Percentiles rank a stretch among this genome's conserved stretches.
Evolutionary conservation across 2,113 vertebrate species (phyloP).

Genomic region (Passer montanus): DNA sequence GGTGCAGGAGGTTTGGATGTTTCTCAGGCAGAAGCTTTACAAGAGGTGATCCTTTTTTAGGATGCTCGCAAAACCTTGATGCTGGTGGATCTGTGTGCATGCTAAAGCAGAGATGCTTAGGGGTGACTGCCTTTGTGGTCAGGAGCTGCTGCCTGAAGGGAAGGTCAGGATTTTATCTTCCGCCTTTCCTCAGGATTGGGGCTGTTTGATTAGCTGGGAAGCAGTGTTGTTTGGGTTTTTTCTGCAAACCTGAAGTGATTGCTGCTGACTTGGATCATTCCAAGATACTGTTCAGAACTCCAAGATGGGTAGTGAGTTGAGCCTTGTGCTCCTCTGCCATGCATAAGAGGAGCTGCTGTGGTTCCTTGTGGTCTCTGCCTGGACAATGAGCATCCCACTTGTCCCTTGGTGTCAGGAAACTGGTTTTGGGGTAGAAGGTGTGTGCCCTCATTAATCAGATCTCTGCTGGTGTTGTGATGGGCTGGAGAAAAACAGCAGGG

Average conservation of each 20-base stretch:
- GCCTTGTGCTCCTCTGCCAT: rapidly evolving
- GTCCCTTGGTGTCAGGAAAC: not conserved
- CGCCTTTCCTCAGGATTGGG: not conserved
- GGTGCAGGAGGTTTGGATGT: not conserved
- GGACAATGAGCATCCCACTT: rapidly evolving
- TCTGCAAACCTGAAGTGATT: not conserved
- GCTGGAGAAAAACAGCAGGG: not conserved
- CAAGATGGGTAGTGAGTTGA: not conserved
- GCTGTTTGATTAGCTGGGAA: not conserved
- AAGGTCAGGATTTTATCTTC: not conserved
- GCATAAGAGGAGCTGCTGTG: not conserved
- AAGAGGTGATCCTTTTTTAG: not conserved
- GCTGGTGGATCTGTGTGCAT: rapidly evolving
- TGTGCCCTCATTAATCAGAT: not conserved
- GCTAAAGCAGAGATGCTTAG: not conserved
- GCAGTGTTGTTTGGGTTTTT: not conserved
- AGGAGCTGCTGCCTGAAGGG: not conserved
- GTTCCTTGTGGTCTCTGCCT: not conserved
- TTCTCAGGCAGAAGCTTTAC: not conserved
- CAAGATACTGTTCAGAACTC: not conserved
- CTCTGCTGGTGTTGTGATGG: no score
- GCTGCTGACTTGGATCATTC: not conserved
- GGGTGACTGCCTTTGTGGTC: not conserved
- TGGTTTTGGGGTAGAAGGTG: not conserved
- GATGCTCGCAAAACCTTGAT: not conserved